A percentile compares a stretch with the other conserved stretches of the same genome.
Evolutionary conservation across 2,113 vertebrate genomes (phyloP).

Genomic region (Pandion haliaetus): DNA sequence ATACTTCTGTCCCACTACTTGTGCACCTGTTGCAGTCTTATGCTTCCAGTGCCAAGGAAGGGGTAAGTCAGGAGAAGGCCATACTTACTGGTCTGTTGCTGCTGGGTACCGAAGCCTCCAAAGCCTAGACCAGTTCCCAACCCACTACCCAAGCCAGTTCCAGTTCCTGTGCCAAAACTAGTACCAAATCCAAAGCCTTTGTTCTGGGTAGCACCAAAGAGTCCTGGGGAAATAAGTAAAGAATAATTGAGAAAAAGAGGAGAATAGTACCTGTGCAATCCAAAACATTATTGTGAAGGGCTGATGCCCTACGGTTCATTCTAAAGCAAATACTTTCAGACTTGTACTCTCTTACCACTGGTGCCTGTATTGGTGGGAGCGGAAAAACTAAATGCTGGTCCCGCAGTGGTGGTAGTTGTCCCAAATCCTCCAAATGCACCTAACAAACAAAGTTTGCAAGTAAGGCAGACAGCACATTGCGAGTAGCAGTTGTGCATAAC

Average conservation of each 20-base stretch:
- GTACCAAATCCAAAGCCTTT: slow-evolving; percentile 95
- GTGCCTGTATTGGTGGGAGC: slow-evolving; percentile 84
- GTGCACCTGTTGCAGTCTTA: background rate
- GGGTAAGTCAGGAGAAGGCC: background rate
- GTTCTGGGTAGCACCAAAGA: slow-evolving; percentile 90
- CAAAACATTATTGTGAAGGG: background rate
- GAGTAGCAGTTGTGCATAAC: fast-evolving
- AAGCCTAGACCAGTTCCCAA: slow-evolving; percentile 87
- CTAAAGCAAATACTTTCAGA: background rate
- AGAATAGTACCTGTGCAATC: background rate
- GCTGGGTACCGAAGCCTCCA: slow-evolving; percentile 88
- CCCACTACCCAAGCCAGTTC: slow-evolving; percentile 84
- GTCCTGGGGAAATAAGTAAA: slow-evolving; percentile 69
- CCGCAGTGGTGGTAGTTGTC: slow-evolving; percentile 81
- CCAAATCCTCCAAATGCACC: slow-evolving; percentile 94
- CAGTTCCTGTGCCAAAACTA: slow-evolving; percentile 82
- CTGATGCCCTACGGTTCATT: background rate
- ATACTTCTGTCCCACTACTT: background rate
- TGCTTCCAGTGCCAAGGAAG: fast-evolving
- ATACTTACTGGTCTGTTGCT: slow-evolving; percentile 77
- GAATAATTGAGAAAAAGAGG: background rate
- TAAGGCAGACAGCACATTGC: background rate
- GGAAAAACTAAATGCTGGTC: slow-evolving; percentile 88
- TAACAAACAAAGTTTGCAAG: slow-evolving; percentile 45
- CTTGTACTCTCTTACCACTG: slow-evolving; percentile 60